Evolutionary conservation across 2,113 vertebrate genomes (phyloP).

Genomic region (Cheirogaleus medius): DNA sequence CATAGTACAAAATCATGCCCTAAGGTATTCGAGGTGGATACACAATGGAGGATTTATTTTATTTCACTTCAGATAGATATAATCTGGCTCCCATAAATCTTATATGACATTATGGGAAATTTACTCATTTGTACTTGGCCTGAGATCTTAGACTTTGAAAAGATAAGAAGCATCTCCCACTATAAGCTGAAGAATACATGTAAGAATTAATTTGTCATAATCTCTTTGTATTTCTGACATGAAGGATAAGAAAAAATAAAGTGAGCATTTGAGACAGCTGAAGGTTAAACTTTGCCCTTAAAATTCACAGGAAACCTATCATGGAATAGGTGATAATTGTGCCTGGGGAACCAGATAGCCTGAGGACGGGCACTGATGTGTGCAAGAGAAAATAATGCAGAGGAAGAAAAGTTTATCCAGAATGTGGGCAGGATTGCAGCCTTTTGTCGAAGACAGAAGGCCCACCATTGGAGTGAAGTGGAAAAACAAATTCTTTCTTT

Average conservation of each 20-base stretch:
- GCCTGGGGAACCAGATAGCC: not conserved
- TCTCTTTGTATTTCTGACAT: not conserved
- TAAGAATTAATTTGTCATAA: constrained; percentile 10
- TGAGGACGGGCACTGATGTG: not conserved
- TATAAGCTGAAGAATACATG: not conserved
- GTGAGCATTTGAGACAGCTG: not conserved
- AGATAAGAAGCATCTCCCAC: not conserved
- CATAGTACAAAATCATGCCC: not conserved
- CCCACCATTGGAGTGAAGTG: not conserved
- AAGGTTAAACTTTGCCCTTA: not conserved
- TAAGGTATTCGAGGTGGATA: not conserved
- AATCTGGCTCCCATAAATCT: not conserved
- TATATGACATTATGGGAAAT: not conserved
- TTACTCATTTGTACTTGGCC: not conserved
- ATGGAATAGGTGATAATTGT: not conserved
- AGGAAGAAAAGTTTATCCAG: not conserved
- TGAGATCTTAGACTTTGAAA: not conserved
- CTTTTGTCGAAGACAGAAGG: not conserved
- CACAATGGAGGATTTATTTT: not conserved
- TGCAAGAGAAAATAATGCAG: not conserved
- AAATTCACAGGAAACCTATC: not conserved
- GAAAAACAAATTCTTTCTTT: not conserved
- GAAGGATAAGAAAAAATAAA: not conserved
- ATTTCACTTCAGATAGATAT: not conserved
- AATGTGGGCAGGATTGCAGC: not conserved